Base-by-base conservation (phyloP, 2,113 vertebrate species). In the Oreocharis arfaki region DNA sequence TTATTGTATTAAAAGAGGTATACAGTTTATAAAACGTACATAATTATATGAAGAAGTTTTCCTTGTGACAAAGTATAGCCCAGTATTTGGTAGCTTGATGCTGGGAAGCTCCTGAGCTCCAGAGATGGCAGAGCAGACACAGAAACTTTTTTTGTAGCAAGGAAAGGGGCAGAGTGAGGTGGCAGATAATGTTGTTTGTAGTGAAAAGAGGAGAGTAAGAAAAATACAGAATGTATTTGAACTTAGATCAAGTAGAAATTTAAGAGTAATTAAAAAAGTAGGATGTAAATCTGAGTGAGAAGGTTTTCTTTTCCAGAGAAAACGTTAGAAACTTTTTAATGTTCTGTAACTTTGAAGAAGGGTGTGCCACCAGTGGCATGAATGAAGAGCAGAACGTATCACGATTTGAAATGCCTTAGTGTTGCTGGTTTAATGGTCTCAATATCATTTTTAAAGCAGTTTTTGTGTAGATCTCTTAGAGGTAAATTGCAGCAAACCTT, bases 361-460 rank as follows among this genome's bases (percentile, higher is more conserved):
- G 21, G 7, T 6, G n/a, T n/a, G n/a, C n/a, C n/a, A n/a, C n/a
- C 1, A 2, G 7, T 33, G 16, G 3, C 7, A 16, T 5, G 10
- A 65, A 74, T 4, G 9, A 88, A 64, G 11, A 67, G 8, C 20
- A 71, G 19, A 50, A 20, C 1, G 4, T 9, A 11, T 53, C 75
- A 32, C 33, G 60, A 8, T 8, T 84, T 65, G 10, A 56, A 77
- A 60, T 65, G 10, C 37, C 11, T 68, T 32, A 24, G 15, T 56
- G 27, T 65, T 56, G 17, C 30, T 84, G 22, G 7, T 70, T 67
- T 67, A 7, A 10, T 27, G 10, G 13, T 74, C 22, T 81, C 33
- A n/a, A 1, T 49, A 12, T 28, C 1, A 49, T 47, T 88, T 87
- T 78, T 42, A 46, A 81, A 88, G 12, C 16, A 50, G 28, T 23